Base-by-base conservation (phyloP, 2,888 invertebrate species). In the Brenthis hecate region DNA sequence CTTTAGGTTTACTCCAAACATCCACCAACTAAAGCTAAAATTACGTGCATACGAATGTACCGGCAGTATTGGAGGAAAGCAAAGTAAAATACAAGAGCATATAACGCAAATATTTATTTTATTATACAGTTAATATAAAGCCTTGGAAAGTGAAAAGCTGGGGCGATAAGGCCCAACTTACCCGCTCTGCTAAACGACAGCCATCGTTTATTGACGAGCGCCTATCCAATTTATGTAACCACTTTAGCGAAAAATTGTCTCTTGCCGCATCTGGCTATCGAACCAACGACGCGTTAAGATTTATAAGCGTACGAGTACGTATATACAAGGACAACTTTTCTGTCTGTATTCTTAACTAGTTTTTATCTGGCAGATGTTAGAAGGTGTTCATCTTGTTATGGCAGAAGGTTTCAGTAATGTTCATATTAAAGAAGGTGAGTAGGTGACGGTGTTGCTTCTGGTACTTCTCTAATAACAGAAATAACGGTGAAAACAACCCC, bases 241-340 rank as follows among this genome's bases (percentile, higher is more conserved):
- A 87, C 79, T 87, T 88, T 84, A 90, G 89, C 93, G 93, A 88
- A 86, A 92, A 93, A 93, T 93, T 93, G 92, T 92, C 87, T 86
- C 81, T 75, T 83, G 75, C 91, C 83, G 74, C 91, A 89, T 87
- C 89, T 89, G 90, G 82, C 80, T 87, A 87, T 87, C 88, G 76
- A 66, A 57, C 70, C 69, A 72, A 66, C 71, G 66, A 66, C 43
- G 64, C 67, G 70, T 72, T 65, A 60, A 43, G 32, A 57, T 65
- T 62, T 70, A 67, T 61, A 60, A 63, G 53, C 60, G 47, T 63
- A 13, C 36, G 36, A 36, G 32, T 56, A 56, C n/a, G 8, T 36
- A 56, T 56, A 56, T 36, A 56, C 11, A 43, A 43, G 11, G 11
- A 43, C 11, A 43, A 11, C 36, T 43, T 43, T 43, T 43, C 36